Percentiles rank a stretch among this genome's conserved stretches.
phyloP scores from a whole-genome alignment of 2,888 invertebrate genomes.

The Tigriopus californicus region DNA sequence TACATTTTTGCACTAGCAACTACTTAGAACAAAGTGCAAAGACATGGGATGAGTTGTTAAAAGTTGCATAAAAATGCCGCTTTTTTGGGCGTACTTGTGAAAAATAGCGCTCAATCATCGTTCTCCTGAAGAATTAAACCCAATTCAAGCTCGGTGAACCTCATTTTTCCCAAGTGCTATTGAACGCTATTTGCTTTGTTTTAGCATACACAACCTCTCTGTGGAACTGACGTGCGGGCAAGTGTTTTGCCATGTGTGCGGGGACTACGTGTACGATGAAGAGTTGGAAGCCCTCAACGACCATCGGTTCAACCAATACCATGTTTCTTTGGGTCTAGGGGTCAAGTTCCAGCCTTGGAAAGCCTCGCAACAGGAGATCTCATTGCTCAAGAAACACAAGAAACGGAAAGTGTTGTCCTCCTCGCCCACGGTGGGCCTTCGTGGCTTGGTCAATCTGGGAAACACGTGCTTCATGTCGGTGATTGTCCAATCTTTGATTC shows the following conservation, averaged over 20 bases:
- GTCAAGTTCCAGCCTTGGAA: constrained; percentile 50
- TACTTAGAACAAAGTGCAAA: no score
- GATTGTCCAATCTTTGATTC: constrained; percentile 83
- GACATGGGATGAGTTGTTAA: no score
- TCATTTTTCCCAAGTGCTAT: constrained; percentile 4
- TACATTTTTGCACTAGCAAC: no score
- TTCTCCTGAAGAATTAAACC: no score
- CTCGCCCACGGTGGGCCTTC: constrained; percentile 39
- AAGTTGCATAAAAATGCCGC: no score
- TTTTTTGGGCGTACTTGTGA: no score
- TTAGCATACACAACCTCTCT: constrained; percentile 32
- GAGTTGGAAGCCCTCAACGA: constrained; percentile 36
- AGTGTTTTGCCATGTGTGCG: constrained; percentile 70
- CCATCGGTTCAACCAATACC: constrained; percentile 23
- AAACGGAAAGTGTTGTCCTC: neutral
- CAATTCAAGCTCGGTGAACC: no score
- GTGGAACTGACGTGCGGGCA: constrained; percentile 72
- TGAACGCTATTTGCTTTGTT: constrained; percentile 19
- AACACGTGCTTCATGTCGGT: constrained; percentile 98
- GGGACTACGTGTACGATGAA: constrained; percentile 75
- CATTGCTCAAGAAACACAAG: neutral
- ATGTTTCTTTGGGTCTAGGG: constrained; percentile 24
- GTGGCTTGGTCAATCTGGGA: constrained; percentile 86
- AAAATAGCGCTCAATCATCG: no score
- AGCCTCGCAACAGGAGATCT: constrained; percentile 37